phyloP scores from a whole-genome alignment of 1,140 invertebrate species.

The Sogatella furcifera region DNA sequence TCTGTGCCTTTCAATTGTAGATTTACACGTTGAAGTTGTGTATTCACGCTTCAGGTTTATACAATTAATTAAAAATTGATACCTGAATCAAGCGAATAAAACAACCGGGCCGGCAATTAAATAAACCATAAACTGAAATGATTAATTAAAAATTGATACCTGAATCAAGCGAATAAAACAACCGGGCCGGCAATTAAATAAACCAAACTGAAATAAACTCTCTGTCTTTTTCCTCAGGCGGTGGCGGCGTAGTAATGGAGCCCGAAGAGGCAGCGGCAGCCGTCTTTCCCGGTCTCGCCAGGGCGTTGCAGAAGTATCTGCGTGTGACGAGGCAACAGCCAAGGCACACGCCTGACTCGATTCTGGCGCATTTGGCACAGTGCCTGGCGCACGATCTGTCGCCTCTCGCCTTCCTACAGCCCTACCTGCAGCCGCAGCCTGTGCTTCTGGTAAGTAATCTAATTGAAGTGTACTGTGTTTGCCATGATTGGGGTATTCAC shows the following conservation, averaged over 20 bases:
- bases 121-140: too few relatives aligned
- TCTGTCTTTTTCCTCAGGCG: not conserved
- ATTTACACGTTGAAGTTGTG: too few relatives aligned
- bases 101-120: too few relatives aligned
- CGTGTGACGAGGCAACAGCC: constrained; percentile 91
- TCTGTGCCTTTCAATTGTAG: too few relatives aligned
- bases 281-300: constrained; percentile 90
- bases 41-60: too few relatives aligned
- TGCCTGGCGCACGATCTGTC: constrained; percentile 88
- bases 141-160: too few relatives aligned
- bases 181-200: too few relatives aligned
- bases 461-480: not conserved
- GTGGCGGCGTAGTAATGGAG: constrained; percentile 63
- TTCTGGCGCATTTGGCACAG: constrained; percentile 72
- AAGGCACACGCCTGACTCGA: constrained; percentile 85
- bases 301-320: constrained; percentile 92
- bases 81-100: too few relatives aligned
- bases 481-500: too few relatives aligned
- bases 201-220: too few relatives aligned
- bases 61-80: too few relatives aligned
- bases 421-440: constrained; percentile 66
- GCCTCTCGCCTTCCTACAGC: constrained; percentile 87
- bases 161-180: too few relatives aligned
- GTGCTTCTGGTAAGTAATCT: constrained; percentile 41
- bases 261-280: constrained; percentile 92